Evolutionary conservation across 2,888 invertebrate genomes (phyloP).

Genomic region (Apotomis capreana): DNA sequence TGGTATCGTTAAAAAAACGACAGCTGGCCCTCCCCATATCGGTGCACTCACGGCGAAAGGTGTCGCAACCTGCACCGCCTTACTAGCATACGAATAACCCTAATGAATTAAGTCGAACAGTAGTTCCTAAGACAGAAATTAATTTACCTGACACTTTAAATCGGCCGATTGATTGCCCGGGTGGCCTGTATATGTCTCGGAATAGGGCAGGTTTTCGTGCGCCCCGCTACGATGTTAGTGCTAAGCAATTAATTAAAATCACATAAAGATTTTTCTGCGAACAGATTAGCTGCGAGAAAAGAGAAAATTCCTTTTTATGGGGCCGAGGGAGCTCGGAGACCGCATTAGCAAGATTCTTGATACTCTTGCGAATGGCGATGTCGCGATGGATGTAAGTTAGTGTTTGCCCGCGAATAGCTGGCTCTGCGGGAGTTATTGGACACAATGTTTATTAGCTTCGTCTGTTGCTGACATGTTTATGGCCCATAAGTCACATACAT

Average conservation of each 20-base stretch:
- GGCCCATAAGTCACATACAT: slow-evolving; percentile 47
- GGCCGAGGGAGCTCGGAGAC: slow-evolving; percentile 53
- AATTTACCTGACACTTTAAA: slow-evolving; percentile 54
- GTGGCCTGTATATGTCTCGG: slow-evolving; percentile 49
- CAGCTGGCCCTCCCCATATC: slow-evolving; percentile 61
- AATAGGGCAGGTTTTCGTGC: slow-evolving; percentile 52
- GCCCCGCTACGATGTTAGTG: slow-evolving; percentile 47
- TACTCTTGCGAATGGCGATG: slow-evolving; percentile 53
- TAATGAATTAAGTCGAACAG: slow-evolving; percentile 54
- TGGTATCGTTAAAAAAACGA: slow-evolving; percentile 60
- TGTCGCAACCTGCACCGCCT: slow-evolving; percentile 55
- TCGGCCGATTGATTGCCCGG: slow-evolving; percentile 43
- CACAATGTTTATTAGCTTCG: slow-evolving; percentile 37
- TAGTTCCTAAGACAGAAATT: slow-evolving; percentile 54
- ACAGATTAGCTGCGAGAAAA: slow-evolving; percentile 60
- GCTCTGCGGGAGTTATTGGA: slow-evolving; percentile 41
- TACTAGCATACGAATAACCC: slow-evolving; percentile 50
- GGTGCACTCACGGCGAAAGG: slow-evolving; percentile 61
- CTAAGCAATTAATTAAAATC: slow-evolving; percentile 70
- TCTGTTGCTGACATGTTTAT: slow-evolving; percentile 46
- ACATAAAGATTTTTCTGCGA: slow-evolving; percentile 66
- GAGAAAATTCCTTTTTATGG: slow-evolving; percentile 63
- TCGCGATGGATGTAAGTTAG: slow-evolving; percentile 60
- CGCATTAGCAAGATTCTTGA: slow-evolving; percentile 56
- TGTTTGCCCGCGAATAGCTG: slow-evolving; percentile 46